Percentiles rank a stretch among this genome's conserved stretches.
These are phyloP conservation scores for Pterophyllum scalare DNA, from an alignment of 2,113 vertebrate genomes.

Conservation along the genomic window DNA sequence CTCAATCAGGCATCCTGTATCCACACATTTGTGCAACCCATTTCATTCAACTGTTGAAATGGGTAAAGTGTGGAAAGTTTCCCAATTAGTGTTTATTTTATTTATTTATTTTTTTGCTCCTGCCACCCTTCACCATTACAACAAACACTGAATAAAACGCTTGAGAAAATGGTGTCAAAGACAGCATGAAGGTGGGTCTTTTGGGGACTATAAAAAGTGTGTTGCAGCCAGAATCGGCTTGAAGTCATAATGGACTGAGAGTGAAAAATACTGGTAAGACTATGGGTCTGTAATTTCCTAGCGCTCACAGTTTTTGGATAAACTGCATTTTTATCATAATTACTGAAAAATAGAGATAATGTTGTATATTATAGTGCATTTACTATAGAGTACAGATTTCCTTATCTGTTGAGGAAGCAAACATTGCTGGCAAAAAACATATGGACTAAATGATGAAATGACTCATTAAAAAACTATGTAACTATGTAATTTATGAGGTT, in stretches of 20 bases:
- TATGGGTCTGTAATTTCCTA: not conserved
- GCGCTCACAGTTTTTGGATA: too few relatives aligned
- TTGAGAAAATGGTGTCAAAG: not conserved
- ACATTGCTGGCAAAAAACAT: too few relatives aligned
- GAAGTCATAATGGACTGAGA: not conserved
- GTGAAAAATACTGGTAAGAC: not conserved
- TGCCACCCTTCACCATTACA: fast-evolving
- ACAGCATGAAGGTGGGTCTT: not conserved
- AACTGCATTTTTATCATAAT: too few relatives aligned
- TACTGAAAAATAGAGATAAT: too few relatives aligned
- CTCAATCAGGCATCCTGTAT: conserved; percentile 14
- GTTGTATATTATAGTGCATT: too few relatives aligned
- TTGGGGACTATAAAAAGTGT: not conserved
- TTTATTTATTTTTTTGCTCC: not conserved
- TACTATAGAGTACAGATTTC: too few relatives aligned
- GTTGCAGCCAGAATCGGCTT: not conserved
- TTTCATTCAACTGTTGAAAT: not conserved
- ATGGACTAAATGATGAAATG: too few relatives aligned
- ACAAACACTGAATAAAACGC: not conserved
- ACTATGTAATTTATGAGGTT: too few relatives aligned
- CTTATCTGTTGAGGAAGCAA: too few relatives aligned
- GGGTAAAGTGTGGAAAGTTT: not conserved
- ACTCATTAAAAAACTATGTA: too few relatives aligned
- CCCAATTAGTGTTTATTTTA: not conserved
- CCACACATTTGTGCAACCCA: conserved; percentile 12